Evolutionary conservation across 1,140 invertebrate genomes (phyloP).

Genomic region (Bombus impatiens): DNA sequence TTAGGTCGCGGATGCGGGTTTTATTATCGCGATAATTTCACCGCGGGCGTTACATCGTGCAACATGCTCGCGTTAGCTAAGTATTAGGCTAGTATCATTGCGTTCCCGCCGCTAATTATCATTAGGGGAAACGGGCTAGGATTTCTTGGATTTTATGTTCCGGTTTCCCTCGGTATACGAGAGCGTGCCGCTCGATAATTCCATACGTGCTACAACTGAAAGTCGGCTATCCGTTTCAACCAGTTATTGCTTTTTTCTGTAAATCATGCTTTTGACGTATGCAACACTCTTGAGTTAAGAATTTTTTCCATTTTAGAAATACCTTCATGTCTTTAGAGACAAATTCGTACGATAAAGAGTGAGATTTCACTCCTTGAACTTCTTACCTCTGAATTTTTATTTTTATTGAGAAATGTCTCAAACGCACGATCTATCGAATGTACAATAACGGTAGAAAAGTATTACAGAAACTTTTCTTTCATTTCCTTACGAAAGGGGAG

Average conservation of each 20-base stretch:
- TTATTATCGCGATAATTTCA: constrained; percentile 13
- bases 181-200: neutral
- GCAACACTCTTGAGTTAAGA: neutral
- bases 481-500: too few relatives aligned
- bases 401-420: neutral
- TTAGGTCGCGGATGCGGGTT: constrained; percentile 3
- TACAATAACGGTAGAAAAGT: too few relatives aligned
- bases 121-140: neutral
- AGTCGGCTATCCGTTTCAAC: neutral
- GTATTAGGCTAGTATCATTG: neutral
- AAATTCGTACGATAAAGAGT: neutral
- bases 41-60: neutral
- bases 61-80: neutral
- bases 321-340: neutral
- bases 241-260: neutral
- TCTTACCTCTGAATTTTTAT: neutral
- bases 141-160: constrained; percentile 9
- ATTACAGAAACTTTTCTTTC: too few relatives aligned
- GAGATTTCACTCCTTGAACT: neutral
- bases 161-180: neutral
- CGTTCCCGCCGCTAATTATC: neutral
- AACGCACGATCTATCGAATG: too few relatives aligned
- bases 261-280: neutral
- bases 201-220: neutral
- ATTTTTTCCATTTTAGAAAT: neutral